Conservation (phyloP, 1,140 invertebrate genomes). For the Eumeta japonica region DNA sequence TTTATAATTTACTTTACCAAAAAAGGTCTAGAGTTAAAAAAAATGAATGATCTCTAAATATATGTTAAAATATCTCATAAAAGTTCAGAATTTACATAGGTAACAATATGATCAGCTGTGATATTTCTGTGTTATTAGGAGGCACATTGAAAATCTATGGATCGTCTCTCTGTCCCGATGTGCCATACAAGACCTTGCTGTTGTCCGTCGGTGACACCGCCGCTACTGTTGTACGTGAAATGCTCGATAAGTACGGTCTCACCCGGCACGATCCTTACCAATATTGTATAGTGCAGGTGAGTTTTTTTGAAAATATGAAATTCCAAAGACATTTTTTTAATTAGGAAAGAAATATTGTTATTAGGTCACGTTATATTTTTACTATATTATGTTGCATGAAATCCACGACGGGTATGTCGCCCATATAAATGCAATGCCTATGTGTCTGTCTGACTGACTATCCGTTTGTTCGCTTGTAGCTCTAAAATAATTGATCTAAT, state of each 20-base stretch:
- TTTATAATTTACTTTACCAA: no score
- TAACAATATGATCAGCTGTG: no score
- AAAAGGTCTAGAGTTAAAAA: no score
- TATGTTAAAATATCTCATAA: no score
- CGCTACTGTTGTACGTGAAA: slow-evolving; percentile 89
- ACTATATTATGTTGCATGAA: neutral
- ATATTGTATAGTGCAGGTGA: slow-evolving; percentile 93
- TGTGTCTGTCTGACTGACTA: no score
- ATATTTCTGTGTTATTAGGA: slow-evolving; percentile 66
- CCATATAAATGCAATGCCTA: neutral
- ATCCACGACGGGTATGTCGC: neutral
- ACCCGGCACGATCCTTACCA: slow-evolving; percentile 83
- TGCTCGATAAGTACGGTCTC: slow-evolving; percentile 95
- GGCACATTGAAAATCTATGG: slow-evolving; percentile 98
- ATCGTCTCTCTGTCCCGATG: slow-evolving; percentile 91
- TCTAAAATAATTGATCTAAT: no score
- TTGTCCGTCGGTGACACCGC: slow-evolving; percentile 92
- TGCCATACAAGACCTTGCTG: slow-evolving; percentile 97
- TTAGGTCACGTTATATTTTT: neutral
- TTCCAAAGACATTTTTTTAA: no score
- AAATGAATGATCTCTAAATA: no score
- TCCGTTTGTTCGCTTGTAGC: no score
- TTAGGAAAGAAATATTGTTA: neutral
- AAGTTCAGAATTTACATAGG: no score
- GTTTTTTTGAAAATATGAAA: slow-evolving; percentile 7